A percentile compares a stretch with the other conserved stretches of the same genome.
Evolutionary conservation across 2,113 vertebrate species (phyloP).

Genomic region (Platysteira castanea): DNA sequence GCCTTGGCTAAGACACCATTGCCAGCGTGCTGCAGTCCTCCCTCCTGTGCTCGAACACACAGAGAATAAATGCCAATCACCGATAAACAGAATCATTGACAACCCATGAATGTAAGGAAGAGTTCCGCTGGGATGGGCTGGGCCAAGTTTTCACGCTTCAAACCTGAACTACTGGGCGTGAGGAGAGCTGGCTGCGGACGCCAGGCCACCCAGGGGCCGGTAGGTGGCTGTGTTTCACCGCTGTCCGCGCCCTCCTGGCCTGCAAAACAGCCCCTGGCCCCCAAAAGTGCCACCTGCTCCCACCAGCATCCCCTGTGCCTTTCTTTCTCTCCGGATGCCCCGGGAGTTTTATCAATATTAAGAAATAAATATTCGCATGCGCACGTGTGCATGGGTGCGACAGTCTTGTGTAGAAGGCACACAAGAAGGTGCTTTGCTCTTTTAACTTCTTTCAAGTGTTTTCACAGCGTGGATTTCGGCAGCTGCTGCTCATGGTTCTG

Average conservation of each 20-base stretch:
- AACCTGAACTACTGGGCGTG: fast-evolving
- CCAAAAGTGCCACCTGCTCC: background rate
- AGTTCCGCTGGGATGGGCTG: background rate
- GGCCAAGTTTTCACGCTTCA: background rate
- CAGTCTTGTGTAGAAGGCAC: background rate
- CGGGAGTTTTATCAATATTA: fast-evolving
- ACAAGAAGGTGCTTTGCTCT: background rate
- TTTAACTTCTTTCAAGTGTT: background rate
- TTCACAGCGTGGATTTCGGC: background rate
- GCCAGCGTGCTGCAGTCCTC: fast-evolving
- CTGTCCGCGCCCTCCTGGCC: fast-evolving
- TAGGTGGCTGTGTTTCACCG: constrained; percentile 50
- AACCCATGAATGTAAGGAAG: background rate
- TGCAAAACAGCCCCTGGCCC: fast-evolving
- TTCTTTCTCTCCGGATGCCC: background rate
- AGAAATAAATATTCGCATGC: background rate
- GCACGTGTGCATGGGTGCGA: fast-evolving
- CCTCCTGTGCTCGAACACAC: background rate
- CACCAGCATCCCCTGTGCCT: background rate
- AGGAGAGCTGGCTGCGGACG: background rate
- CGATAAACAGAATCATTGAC: background rate
- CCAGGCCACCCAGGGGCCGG: background rate
- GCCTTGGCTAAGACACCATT: background rate
- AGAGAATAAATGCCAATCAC: background rate
- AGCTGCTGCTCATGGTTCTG: background rate